These are phyloP conservation scores for Ficedula albicollis DNA, from an alignment of 2,797 vertebrate species.

Conservation along the genomic window DNA sequence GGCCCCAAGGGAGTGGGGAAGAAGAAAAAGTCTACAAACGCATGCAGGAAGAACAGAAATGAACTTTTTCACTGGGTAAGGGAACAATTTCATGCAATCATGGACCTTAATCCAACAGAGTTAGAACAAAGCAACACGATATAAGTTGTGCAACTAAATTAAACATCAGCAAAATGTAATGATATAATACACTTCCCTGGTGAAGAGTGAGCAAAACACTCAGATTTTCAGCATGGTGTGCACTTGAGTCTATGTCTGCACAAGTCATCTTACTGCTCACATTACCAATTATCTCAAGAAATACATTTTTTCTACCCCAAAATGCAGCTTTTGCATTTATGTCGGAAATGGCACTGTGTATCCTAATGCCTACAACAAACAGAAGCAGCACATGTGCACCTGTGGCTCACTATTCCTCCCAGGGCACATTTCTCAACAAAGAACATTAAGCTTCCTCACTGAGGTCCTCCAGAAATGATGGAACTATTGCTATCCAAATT, in stretches of 20 bases:
- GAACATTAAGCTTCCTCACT: background rate
- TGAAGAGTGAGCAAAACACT: background rate
- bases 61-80: conserved; percentile 7
- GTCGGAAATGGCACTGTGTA: background rate
- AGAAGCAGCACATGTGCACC: background rate
- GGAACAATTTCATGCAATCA: background rate
- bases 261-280: background rate
- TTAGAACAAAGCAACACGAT: background rate
- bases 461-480: background rate
- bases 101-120: background rate
- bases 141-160: background rate
- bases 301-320: rapidly evolving
- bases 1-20: background rate
- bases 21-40: background rate
- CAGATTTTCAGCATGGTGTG: background rate
- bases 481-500: background rate
- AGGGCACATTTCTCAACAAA: background rate
- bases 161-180: conserved; percentile 1
- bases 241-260: background rate
- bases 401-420: background rate
- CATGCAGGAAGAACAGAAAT: background rate
- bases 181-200: background rate
- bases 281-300: background rate
- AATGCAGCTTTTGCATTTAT: background rate
- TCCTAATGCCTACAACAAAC: background rate